Evolutionary conservation across 2,113 vertebrate genomes (phyloP).

Genomic region (Nicator chloris): DNA sequence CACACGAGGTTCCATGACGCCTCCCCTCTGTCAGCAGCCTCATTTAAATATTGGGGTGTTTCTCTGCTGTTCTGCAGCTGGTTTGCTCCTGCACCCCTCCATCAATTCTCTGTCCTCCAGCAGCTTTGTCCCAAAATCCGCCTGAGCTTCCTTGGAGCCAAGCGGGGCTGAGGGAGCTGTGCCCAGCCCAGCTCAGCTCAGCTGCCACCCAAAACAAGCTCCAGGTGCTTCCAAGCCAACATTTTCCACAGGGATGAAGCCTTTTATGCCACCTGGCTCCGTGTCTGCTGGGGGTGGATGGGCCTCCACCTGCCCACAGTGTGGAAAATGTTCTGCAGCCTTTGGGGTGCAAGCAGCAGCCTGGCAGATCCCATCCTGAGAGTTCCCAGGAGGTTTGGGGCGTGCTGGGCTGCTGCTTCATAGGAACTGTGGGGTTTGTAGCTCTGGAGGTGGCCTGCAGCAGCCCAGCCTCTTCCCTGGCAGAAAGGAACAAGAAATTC

Average conservation of each 20-base stretch:
- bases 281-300: background rate
- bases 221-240: background rate
- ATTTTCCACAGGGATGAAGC: background rate
- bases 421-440: fast-evolving
- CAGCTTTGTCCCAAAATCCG: background rate
- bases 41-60: constrained; percentile 3
- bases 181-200: background rate
- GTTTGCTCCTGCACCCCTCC: background rate
- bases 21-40: background rate
- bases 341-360: background rate
- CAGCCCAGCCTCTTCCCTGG: background rate
- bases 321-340: fast-evolving
- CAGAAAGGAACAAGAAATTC: background rate
- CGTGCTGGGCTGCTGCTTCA: fast-evolving
- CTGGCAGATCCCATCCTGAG: fast-evolving
- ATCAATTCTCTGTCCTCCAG: background rate
- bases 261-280: fast-evolving
- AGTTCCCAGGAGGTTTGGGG: background rate
- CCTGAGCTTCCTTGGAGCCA: background rate
- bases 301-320: background rate
- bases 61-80: background rate
- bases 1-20: background rate
- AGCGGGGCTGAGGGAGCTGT: fast-evolving
- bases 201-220: background rate
- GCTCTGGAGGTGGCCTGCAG: background rate